These are phyloP conservation scores for Lichenostomus cassidix DNA, from an alignment of 2,113 vertebrate species.

Conservation along the genomic window DNA sequence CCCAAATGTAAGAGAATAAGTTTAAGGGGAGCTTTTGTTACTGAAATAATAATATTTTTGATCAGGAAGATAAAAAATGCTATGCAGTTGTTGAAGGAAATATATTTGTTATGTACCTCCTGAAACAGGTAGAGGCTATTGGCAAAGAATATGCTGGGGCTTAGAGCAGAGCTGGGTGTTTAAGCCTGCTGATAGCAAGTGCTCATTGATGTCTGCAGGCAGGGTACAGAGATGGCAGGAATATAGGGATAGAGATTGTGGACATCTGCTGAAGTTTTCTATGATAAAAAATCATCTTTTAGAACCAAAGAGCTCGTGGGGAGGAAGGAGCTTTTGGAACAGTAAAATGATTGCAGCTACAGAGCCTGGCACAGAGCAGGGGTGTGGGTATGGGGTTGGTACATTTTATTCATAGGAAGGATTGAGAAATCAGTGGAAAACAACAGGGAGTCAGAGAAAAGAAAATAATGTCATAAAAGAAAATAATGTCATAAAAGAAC, in stretches of 20 bases:
- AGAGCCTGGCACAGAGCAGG: neutral
- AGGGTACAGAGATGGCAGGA: neutral
- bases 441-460: neutral
- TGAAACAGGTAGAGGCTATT: neutral
- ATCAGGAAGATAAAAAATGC: neutral
- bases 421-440: neutral
- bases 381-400: neutral
- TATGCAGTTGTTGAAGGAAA: neutral
- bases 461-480: neutral
- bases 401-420: neutral
- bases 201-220: neutral
- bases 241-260: neutral
- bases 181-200: neutral
- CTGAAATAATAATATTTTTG: neutral
- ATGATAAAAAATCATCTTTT: neutral
- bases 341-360: neutral
- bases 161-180: neutral
- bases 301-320: neutral
- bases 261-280: neutral
- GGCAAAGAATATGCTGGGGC: neutral
- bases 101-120: neutral
- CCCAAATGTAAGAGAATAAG: neutral
- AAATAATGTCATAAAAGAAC: neutral
- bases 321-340: neutral
- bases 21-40: neutral